phyloP scores from a whole-genome alignment of 2,797 vertebrate species.

The Falco naumanni region DNA sequence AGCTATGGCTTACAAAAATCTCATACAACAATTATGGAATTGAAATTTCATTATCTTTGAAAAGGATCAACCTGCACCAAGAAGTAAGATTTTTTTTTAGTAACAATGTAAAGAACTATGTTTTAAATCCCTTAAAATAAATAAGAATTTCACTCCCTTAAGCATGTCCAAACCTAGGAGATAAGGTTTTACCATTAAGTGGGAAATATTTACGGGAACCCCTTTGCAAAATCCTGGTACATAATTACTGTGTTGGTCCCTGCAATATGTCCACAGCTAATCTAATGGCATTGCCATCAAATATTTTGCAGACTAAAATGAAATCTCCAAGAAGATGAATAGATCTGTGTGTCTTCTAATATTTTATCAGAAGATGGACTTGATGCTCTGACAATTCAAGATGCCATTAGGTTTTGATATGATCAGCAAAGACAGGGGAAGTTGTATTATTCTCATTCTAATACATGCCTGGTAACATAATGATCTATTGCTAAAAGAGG shows the following conservation, averaged over 20 bases:
- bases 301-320: slow-evolving; percentile 41
- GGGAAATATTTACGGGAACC: not conserved
- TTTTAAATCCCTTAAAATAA: not conserved
- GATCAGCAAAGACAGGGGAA: slow-evolving; percentile 56
- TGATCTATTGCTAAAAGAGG: slow-evolving; percentile 41
- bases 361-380: slow-evolving; percentile 60
- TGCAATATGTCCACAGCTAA: not conserved
- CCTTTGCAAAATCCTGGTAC: not conserved
- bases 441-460: slow-evolving; percentile 58
- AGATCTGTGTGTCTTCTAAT: slow-evolving; percentile 51
- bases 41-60: not conserved
- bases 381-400: slow-evolving; percentile 62
- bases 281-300: slow-evolving; percentile 13
- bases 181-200: not conserved
- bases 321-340: slow-evolving; percentile 46
- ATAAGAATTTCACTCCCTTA: not conserved
- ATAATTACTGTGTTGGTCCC: not conserved
- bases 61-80: not conserved
- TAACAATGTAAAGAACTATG: not conserved
- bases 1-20: not conserved
- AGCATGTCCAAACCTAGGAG: not conserved
- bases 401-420: slow-evolving; percentile 58
- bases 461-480: slow-evolving; percentile 14
- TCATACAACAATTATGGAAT: not conserved
- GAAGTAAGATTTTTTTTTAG: not conserved